Percentiles rank a stretch among this genome's conserved stretches.
Evolutionary conservation across 2,888 invertebrate genomes (phyloP).

Genomic region (Eristalinus aeneus): DNA sequence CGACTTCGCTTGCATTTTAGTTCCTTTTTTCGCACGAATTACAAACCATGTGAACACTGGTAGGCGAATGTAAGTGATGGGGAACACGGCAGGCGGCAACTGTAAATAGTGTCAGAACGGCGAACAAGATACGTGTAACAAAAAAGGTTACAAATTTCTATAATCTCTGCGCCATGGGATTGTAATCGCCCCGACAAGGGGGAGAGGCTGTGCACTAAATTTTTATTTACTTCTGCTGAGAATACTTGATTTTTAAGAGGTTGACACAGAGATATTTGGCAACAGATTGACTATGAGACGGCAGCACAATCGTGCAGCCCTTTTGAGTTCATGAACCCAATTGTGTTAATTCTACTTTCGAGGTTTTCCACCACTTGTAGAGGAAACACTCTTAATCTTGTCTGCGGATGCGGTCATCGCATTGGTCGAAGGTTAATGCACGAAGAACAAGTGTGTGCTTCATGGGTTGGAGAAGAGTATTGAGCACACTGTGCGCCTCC

Average conservation of each 20-base stretch:
- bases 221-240: slow-evolving; percentile 29
- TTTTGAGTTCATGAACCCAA: slow-evolving; percentile 57
- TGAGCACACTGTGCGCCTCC: slow-evolving; percentile 35
- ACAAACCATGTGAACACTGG: slow-evolving; percentile 2
- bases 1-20: slow-evolving; percentile 37
- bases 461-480: slow-evolving; percentile 52
- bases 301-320: background rate
- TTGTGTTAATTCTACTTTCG: slow-evolving; percentile 14
- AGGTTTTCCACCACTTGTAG: slow-evolving; percentile 7
- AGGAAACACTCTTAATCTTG: slow-evolving; percentile 8
- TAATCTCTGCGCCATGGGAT: slow-evolving; percentile 47
- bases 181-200: slow-evolving; percentile 40
- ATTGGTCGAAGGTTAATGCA: slow-evolving; percentile 35
- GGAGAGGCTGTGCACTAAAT: slow-evolving; percentile 4
- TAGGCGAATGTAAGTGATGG: slow-evolving; percentile 7
- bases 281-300: slow-evolving; percentile 23
- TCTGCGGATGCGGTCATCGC: background rate
- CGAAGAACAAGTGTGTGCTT: slow-evolving; percentile 52
- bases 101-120: slow-evolving; percentile 11
- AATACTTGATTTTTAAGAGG: slow-evolving; percentile 7
- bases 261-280: slow-evolving; percentile 42
- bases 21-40: slow-evolving; percentile 21
- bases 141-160: slow-evolving; percentile 46
- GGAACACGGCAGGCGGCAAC: slow-evolving; percentile 26
- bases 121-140: slow-evolving; percentile 13